Evolutionary conservation across 2,113 vertebrate genomes (phyloP).

Genomic region (Burhinus bistriatus): DNA sequence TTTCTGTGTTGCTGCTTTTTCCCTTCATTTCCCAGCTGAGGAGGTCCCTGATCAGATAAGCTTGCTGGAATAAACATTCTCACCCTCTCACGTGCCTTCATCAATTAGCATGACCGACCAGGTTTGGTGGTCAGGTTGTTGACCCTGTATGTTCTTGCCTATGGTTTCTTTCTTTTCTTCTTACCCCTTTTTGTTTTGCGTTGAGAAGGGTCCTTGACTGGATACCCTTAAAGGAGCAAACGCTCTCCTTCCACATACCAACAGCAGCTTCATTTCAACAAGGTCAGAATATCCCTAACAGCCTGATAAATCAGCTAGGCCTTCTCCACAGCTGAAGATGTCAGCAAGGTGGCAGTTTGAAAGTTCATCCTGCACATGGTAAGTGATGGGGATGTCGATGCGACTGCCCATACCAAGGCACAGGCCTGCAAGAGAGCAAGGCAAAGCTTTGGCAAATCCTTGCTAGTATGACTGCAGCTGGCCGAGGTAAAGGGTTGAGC

Average conservation of each 20-base stretch:
- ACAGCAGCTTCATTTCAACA: neutral
- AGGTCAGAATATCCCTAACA: no score
- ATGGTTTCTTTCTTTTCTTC: neutral
- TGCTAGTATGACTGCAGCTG: neutral
- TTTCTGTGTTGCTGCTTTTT: neutral
- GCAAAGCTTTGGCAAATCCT: neutral
- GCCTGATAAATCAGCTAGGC: neutral
- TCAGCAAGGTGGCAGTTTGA: neutral
- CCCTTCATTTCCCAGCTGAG: neutral
- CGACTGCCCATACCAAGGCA: neutral
- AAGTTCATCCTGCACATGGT: neutral
- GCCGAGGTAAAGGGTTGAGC: no score
- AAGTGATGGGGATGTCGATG: neutral
- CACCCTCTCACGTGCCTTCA: neutral
- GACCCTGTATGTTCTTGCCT: neutral
- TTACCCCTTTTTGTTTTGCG: no score
- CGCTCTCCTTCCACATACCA: neutral
- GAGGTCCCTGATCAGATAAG: neutral
- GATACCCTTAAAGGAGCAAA: neutral
- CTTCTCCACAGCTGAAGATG: neutral
- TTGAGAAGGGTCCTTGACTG: no score
- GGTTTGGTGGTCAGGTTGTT: neutral
- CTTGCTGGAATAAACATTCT: neutral
- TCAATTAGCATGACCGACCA: neutral
- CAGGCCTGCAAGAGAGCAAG: neutral